A percentile compares a stretch with the other conserved stretches of the same genome.
Conservation (phyloP, 2,797 vertebrate species). For the Mycteria americana region DNA sequence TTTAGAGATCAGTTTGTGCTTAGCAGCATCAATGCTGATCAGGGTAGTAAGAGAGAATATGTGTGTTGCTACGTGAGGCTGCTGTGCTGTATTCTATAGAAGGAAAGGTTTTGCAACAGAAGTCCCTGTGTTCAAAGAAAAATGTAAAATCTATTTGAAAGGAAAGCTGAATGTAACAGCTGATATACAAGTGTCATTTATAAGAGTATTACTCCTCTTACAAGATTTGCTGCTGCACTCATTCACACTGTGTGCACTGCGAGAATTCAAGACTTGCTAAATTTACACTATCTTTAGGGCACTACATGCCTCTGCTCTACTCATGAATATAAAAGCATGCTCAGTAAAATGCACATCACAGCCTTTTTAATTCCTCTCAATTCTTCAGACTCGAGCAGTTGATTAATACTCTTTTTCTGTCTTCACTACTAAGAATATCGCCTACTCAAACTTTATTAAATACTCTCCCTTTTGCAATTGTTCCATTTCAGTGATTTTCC, state of each 20-base stretch:
- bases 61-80: neutral
- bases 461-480: neutral
- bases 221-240: neutral
- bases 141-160: neutral
- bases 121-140: neutral
- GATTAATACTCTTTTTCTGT: neutral
- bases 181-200: neutral
- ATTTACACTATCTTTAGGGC: neutral
- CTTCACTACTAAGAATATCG: neutral
- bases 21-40: neutral
- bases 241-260: neutral
- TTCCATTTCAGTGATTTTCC: neutral
- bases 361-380: neutral
- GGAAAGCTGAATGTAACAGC: neutral
- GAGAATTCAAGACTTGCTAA: neutral
- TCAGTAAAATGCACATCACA: neutral
- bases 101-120: neutral
- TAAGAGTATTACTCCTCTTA: neutral
- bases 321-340: neutral
- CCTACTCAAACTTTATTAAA: neutral
- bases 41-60: neutral
- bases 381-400: neutral
- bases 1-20: neutral
- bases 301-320: neutral
- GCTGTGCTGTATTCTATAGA: neutral